Conservation (phyloP, 1,140 invertebrate species). For the Drosophila yakuba region DNA sequence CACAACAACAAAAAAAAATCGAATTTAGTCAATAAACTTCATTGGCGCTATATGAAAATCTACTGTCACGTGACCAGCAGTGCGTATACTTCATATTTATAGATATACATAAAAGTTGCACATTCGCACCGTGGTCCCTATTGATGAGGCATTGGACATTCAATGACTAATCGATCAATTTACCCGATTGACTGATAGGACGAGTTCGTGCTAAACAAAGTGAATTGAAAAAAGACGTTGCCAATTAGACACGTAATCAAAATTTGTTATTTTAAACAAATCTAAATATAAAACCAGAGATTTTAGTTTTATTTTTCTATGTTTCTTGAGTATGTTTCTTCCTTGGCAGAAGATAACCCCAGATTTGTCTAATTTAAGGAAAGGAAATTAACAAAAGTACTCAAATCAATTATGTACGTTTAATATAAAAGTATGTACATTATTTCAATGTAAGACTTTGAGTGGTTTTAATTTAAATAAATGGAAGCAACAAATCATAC, state of each 20-base stretch:
- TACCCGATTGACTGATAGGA: slow-evolving; percentile 3
- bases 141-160: slow-evolving; percentile 5
- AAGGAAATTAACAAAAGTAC: no score
- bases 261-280: background rate
- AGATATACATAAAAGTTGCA: slow-evolving; percentile 3
- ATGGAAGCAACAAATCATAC: background rate
- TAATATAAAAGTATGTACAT: no score
- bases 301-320: background rate
- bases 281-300: background rate
- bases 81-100: slow-evolving; percentile 54
- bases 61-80: slow-evolving; percentile 21
- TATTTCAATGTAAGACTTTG: no score
- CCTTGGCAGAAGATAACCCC: no score
- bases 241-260: background rate
- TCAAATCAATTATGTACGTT: background rate
- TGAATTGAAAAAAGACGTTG: background rate
- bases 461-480: no score
- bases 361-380: no score
- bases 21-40: slow-evolving; percentile 3
- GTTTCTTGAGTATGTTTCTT: background rate
- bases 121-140: slow-evolving; percentile 40
- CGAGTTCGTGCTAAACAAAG: background rate
- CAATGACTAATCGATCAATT: slow-evolving; percentile 17
- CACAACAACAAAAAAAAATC: background rate
- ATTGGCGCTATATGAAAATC: slow-evolving; percentile 3